A percentile compares a stretch with the other conserved stretches of the same genome.
These are phyloP conservation scores for Trachelus iudaicus DNA, from an alignment of 2,888 invertebrate genomes.

Conservation along the genomic window DNA sequence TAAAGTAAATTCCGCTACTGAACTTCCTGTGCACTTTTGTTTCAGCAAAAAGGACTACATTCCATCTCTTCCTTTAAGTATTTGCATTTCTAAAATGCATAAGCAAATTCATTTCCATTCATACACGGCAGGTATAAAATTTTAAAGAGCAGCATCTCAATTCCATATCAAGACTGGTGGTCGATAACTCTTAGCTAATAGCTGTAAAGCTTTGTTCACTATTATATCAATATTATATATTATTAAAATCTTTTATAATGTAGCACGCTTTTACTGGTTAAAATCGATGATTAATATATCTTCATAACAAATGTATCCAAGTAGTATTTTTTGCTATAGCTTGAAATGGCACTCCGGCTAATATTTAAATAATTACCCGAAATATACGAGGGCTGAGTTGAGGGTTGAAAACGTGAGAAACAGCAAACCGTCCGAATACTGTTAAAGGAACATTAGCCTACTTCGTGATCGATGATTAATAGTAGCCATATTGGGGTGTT, in stretches of 20 bases:
- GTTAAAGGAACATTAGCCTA: slow-evolving; percentile 38
- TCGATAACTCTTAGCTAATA: background rate
- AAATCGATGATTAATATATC: background rate
- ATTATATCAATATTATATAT: background rate
- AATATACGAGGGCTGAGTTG: background rate
- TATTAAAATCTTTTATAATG: background rate
- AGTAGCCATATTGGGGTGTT: slow-evolving; percentile 30
- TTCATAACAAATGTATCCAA: background rate
- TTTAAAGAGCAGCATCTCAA: background rate
- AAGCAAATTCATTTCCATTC: background rate
- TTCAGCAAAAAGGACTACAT: background rate
- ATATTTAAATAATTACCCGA: background rate
- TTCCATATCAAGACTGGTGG: background rate
- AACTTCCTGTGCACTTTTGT: background rate
- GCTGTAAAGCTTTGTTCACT: background rate
- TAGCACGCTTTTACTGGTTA: background rate
- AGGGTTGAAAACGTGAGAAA: background rate
- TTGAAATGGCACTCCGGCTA: background rate
- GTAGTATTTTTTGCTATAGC: background rate
- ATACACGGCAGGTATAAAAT: background rate
- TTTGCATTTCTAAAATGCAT: slow-evolving; percentile 4
- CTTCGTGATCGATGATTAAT: slow-evolving; percentile 45
- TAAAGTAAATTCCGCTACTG: background rate
- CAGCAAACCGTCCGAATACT: background rate
- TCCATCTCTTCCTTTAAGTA: background rate